Evolutionary conservation across 2,797 vertebrate genomes (phyloP).

Genomic region (Poeciliopsis infans): DNA sequence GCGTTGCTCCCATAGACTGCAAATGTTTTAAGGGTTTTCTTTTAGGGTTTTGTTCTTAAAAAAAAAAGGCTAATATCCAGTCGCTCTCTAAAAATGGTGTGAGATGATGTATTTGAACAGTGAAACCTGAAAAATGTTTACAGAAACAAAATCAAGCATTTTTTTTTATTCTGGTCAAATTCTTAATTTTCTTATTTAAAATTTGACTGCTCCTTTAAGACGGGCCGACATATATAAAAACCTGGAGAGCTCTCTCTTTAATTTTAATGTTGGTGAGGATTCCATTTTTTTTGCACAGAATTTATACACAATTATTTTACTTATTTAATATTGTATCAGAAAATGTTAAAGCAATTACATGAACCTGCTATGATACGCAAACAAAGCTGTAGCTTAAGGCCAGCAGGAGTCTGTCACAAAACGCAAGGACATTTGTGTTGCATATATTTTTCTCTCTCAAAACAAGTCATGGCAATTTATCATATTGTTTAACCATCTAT

Average conservation of each 20-base stretch:
- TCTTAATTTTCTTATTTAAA: neutral
- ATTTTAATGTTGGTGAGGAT: neutral
- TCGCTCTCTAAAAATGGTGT: neutral
- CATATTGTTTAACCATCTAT: neutral
- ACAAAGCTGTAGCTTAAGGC: neutral
- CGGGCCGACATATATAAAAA: slow-evolving; percentile 59
- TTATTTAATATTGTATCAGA: neutral
- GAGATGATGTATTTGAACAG: neutral
- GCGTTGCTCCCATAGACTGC: neutral
- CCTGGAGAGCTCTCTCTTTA: slow-evolving; percentile 41
- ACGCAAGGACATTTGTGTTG: neutral
- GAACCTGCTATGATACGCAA: neutral
- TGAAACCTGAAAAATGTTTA: neutral
- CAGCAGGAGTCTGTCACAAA: neutral
- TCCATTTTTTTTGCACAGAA: neutral
- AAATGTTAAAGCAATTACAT: neutral
- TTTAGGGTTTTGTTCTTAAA: neutral
- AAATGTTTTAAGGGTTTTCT: neutral
- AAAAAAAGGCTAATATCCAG: neutral
- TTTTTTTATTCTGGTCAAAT: neutral
- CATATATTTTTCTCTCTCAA: neutral
- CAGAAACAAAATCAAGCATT: neutral
- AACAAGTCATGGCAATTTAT: neutral
- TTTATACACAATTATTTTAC: neutral
- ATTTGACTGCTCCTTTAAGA: slow-evolving; percentile 77